Percentiles rank a stretch among this genome's conserved stretches.
Conservation (phyloP, 2,888 invertebrate species). For the Ormyrus pomaceus region DNA sequence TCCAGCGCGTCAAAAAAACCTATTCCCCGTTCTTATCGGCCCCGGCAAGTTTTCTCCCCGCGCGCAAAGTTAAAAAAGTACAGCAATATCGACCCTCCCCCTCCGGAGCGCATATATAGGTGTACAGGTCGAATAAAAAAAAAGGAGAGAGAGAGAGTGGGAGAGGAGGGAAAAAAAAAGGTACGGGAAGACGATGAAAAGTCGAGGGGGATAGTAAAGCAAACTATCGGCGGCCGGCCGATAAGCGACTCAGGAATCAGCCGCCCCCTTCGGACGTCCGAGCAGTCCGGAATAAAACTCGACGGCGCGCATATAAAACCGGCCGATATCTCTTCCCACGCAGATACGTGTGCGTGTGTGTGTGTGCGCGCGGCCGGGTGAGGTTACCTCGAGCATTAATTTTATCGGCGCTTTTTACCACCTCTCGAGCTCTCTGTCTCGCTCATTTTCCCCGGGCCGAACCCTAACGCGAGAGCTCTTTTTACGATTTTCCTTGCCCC, state of each 20-base stretch:
- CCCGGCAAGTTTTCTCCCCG: conserved; percentile 1
- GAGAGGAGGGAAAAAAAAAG: background rate
- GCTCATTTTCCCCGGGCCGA: conserved; percentile 5
- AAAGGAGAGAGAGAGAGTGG: background rate
- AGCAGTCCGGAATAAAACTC: conserved; percentile 50
- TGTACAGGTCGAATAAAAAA: too few relatives aligned
- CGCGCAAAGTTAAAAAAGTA: conserved; percentile 45
- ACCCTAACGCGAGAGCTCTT: conserved; percentile 8
- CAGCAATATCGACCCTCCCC: conserved; percentile 13
- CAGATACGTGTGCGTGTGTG: too few relatives aligned
- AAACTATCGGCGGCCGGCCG: conserved; percentile 36
- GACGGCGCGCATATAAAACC: conserved; percentile 51
- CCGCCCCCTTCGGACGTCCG: conserved; percentile 24
- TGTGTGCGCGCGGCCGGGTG: too few relatives aligned
- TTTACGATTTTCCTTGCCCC: conserved; percentile 9
- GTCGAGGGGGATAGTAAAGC: conserved; percentile 20
- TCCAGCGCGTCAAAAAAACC: background rate
- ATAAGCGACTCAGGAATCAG: conserved; percentile 46
- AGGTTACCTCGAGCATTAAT: conserved; percentile 44
- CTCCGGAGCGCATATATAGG: too few relatives aligned
- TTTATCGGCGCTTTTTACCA: conserved; percentile 49
- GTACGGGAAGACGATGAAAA: background rate
- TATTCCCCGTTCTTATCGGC: conserved; percentile 19
- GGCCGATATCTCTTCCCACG: conserved; percentile 29
- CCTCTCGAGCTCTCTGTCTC: conserved; percentile 15